Percentiles rank a stretch among this genome's conserved stretches.
phyloP scores from a whole-genome alignment of 2,888 invertebrate genomes.

The Erebia ligea region DNA sequence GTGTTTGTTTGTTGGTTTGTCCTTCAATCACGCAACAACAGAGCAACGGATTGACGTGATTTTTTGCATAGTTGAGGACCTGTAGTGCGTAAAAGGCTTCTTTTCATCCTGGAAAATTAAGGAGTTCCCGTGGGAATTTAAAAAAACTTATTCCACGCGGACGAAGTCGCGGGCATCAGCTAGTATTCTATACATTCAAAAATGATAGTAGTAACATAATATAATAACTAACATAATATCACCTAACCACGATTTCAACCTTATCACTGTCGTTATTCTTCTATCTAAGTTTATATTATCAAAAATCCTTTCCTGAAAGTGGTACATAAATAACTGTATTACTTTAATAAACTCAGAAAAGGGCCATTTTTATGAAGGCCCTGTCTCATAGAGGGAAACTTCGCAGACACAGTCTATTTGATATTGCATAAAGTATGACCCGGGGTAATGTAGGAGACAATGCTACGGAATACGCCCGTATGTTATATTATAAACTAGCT shows the following conservation, averaged over 20 bases:
- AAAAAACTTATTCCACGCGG: too few relatives aligned
- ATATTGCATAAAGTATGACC: slow-evolving; percentile 27
- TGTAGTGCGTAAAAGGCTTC: too few relatives aligned
- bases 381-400: slow-evolving; percentile 15
- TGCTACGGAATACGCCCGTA: slow-evolving; percentile 11
- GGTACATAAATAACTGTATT: neutral
- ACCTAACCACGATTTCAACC: neutral
- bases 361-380: slow-evolving; percentile 4
- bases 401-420: slow-evolving; percentile 17
- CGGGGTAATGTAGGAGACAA: slow-evolving; percentile 7
- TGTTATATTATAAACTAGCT: slow-evolving; percentile 8
- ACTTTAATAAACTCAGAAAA: slow-evolving; percentile 15
- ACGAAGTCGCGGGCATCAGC: too few relatives aligned
- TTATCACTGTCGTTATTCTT: too few relatives aligned
- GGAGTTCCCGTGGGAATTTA: too few relatives aligned
- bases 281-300: neutral
- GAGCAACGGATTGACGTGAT: too few relatives aligned
- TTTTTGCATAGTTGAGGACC: too few relatives aligned
- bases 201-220: neutral
- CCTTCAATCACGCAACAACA: too few relatives aligned
- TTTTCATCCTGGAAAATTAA: too few relatives aligned
- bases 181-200: neutral
- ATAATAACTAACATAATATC: too few relatives aligned
- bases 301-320: neutral
- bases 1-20: too few relatives aligned